Evolutionary conservation across 2,888 invertebrate genomes (phyloP).

Genomic region (Gandaritis pyraliata): DNA sequence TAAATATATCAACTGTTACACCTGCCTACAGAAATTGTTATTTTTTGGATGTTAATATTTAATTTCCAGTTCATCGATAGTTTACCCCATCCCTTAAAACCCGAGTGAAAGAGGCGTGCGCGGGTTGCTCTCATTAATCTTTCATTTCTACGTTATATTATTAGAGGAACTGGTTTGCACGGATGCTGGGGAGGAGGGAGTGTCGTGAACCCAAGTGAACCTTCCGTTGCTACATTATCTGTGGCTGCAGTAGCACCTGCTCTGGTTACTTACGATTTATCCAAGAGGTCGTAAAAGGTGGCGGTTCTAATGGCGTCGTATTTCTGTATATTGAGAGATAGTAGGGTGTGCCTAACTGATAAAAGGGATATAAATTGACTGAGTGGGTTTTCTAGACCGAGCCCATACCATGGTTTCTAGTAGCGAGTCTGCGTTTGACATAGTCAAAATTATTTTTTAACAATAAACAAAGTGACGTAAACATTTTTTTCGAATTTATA

Average conservation of each 20-base stretch:
- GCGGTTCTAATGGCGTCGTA: slow-evolving; percentile 54
- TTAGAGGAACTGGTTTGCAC: slow-evolving; percentile 84
- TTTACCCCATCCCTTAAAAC: slow-evolving; percentile 54
- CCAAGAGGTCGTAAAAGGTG: slow-evolving; percentile 56
- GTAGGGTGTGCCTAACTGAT: slow-evolving; percentile 22
- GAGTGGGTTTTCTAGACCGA: background rate
- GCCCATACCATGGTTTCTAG: background rate
- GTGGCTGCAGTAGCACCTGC: slow-evolving; percentile 75
- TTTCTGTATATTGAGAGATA: slow-evolving; percentile 51
- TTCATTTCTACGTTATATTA: slow-evolving; percentile 84
- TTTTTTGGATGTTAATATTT: too few relatives aligned
- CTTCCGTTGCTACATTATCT: slow-evolving; percentile 40
- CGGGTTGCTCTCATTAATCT: slow-evolving; percentile 84
- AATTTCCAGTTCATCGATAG: background rate
- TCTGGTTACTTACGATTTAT: slow-evolving; percentile 45
- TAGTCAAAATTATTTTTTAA: background rate
- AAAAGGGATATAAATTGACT: slow-evolving; percentile 15
- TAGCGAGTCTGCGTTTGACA: background rate
- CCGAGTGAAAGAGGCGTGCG: slow-evolving; percentile 82
- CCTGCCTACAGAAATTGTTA: too few relatives aligned
- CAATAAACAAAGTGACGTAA: too few relatives aligned
- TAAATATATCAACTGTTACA: too few relatives aligned
- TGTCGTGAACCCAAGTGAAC: slow-evolving; percentile 81
- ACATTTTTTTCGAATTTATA: too few relatives aligned
- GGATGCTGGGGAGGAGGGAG: slow-evolving; percentile 70